Conservation (phyloP, 2,797 vertebrate genomes). For the Lepidocolaptes lacrymiger region DNA sequence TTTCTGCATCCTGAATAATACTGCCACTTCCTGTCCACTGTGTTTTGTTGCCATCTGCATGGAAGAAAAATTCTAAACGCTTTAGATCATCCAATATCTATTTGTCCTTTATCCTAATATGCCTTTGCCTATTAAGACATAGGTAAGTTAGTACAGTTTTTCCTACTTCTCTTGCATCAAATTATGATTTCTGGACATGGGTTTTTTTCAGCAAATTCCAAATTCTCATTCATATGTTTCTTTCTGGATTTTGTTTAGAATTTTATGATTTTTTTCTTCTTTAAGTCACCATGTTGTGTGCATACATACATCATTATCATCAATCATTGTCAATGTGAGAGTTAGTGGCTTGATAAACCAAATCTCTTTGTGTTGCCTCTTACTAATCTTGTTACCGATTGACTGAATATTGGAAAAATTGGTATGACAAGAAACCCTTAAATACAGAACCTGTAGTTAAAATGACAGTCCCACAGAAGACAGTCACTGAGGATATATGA, state of each 20-base stretch:
- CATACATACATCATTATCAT: conserved; percentile 21
- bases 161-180: background rate
- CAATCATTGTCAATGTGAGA: conserved; percentile 16
- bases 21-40: background rate
- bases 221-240: background rate
- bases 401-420: conserved; percentile 41
- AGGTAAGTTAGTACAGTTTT: background rate
- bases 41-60: background rate
- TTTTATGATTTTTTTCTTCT: background rate
- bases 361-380: background rate
- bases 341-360: background rate
- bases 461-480: background rate
- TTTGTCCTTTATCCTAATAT: background rate
- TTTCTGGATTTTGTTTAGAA: background rate
- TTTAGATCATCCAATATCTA: background rate
- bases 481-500: background rate
- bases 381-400: background rate
- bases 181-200: background rate
- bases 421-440: background rate
- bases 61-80: background rate
- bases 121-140: background rate
- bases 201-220: background rate
- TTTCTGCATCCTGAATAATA: background rate
- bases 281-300: background rate
- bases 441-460: background rate